Conservation (phyloP, 1,140 invertebrate genomes). For the Heliconius eleuchia region DNA sequence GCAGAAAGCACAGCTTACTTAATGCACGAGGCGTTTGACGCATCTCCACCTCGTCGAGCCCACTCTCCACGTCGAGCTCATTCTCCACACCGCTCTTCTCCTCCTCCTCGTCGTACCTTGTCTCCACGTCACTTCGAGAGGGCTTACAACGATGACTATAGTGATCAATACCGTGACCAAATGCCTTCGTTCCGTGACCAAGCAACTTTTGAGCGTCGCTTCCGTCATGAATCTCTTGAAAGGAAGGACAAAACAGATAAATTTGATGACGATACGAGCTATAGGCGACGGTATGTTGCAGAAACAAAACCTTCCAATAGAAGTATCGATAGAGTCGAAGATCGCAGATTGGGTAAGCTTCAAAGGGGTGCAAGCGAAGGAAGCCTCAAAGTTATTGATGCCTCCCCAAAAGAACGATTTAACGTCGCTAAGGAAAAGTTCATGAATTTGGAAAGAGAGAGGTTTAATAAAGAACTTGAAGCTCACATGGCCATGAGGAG, state of each 20-base stretch:
- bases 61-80: conserved; percentile 47
- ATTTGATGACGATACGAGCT: conserved; percentile 61
- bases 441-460: conserved; percentile 87
- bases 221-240: conserved; percentile 72
- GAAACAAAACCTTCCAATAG: conserved; percentile 73
- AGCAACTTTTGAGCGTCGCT: conserved; percentile 69
- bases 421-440: conserved; percentile 93
- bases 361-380: conserved; percentile 72
- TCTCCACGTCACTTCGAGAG: conserved; percentile 67
- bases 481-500: conserved; percentile 77
- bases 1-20: conserved; percentile 79
- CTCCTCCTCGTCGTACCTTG: conserved; percentile 55
- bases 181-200: conserved; percentile 66
- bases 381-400: conserved; percentile 71
- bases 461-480: conserved; percentile 81
- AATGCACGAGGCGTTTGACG: conserved; percentile 79
- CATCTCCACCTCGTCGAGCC: conserved; percentile 58
- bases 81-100: conserved; percentile 42
- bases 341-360: conserved; percentile 69
- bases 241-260: conserved; percentile 67
- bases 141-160: conserved; percentile 63
- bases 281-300: conserved; percentile 65
- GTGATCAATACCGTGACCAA: conserved; percentile 66
- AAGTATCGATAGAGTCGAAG: conserved; percentile 71
- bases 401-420: conserved; percentile 88